These are phyloP conservation scores for Holacanthus passer DNA, from an alignment of 2,113 vertebrate genomes.

Conservation along the genomic window DNA sequence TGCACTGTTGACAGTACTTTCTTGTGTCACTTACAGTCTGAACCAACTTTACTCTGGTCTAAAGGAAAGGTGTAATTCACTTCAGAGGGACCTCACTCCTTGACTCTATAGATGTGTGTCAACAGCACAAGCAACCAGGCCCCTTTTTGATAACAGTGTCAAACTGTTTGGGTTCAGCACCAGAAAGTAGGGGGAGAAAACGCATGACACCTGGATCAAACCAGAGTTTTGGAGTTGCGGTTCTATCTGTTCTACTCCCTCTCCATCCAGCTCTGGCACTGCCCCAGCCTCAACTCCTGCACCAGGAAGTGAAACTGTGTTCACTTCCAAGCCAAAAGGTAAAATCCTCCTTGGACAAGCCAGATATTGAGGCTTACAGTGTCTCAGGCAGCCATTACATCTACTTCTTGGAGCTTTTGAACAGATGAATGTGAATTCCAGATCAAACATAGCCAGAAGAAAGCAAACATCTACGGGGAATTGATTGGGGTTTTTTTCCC, in stretches of 20 bases:
- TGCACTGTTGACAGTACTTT: background rate
- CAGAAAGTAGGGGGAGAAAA: background rate
- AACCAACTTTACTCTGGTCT: background rate
- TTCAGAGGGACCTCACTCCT: background rate
- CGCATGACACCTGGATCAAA: slow-evolving; percentile 23
- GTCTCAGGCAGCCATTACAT: slow-evolving; percentile 49
- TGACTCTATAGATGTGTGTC: background rate
- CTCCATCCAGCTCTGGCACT: slow-evolving; percentile 29
- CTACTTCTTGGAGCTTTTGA: slow-evolving; percentile 45
- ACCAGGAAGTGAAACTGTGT: slow-evolving; percentile 37
- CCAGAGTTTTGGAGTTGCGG: slow-evolving; percentile 7
- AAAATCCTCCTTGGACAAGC: slow-evolving; percentile 44
- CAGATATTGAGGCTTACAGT: slow-evolving; percentile 49
- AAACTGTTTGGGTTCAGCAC: slow-evolving; percentile 5
- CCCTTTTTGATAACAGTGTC: background rate
- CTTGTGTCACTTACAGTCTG: background rate
- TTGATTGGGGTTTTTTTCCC: slow-evolving; percentile 1
- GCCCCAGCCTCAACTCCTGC: background rate
- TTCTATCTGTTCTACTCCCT: slow-evolving; percentile 9
- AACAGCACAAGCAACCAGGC: background rate
- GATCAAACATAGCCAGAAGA: slow-evolving; percentile 55
- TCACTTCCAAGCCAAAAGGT: slow-evolving; percentile 55
- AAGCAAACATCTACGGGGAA: slow-evolving; percentile 48
- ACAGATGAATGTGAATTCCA: slow-evolving; percentile 54
- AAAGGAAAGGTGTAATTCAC: background rate